Percentiles rank a stretch among this genome's conserved stretches.
Conservation (phyloP, 2,888 invertebrate genomes). For the Catocala fraxini region DNA sequence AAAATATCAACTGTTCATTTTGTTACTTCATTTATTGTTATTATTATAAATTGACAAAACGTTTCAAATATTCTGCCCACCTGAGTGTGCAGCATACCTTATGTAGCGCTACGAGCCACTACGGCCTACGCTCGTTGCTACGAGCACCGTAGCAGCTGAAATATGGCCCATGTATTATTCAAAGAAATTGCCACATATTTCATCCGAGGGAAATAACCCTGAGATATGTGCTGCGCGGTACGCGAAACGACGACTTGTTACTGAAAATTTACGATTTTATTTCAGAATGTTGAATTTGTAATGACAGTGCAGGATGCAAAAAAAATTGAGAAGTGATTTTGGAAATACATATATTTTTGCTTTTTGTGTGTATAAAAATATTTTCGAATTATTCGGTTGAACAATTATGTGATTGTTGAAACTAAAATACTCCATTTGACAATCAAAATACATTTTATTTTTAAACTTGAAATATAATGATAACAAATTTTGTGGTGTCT, state of each 20-base stretch:
- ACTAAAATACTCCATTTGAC: no score
- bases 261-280: constrained; percentile 46
- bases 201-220: constrained; percentile 86
- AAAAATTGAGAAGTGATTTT: constrained; percentile 8
- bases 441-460: no score
- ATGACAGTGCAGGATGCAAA: constrained; percentile 36
- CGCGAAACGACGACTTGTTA: constrained; percentile 57
- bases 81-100: constrained; percentile 26
- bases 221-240: constrained; percentile 74
- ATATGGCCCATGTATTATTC: constrained; percentile 89
- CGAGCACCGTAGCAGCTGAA: constrained; percentile 73
- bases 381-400: no score
- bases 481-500: no score
- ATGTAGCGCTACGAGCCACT: constrained; percentile 54
- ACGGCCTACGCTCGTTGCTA: constrained; percentile 65
- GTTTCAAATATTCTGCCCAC: constrained; percentile 33
- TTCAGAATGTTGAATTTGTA: constrained; percentile 43
- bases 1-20: no score
- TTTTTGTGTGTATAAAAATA: no score
- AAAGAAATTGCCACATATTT: constrained; percentile 89
- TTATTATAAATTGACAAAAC: background rate
- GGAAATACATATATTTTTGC: background rate
- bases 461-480: no score
- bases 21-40: no score
- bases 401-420: no score